Base-by-base conservation (phyloP, 2,797 vertebrate species). In the Coendou prehensilis region DNA sequence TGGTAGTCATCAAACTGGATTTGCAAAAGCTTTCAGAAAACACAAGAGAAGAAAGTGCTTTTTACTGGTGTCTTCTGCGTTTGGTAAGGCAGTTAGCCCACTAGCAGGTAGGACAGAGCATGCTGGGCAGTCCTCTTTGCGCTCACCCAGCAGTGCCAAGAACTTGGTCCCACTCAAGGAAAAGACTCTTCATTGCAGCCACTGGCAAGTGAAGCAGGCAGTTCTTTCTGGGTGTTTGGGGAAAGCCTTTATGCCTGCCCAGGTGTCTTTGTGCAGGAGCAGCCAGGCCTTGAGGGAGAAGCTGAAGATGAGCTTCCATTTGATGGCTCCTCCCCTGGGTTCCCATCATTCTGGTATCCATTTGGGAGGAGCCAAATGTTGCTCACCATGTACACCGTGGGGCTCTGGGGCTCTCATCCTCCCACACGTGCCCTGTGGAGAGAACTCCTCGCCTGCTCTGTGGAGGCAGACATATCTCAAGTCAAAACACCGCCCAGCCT, bases 81-180 rank as follows among this genome's bases (percentile, higher is more conserved):
- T 93, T 33, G 52, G 26, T 64, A 18, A 78, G 80, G 47, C 15
- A 22, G 54, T 93, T 37, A 0, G n/a, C 63, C 59, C 9, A 0
- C 17, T 15, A 14, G 26, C 92, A 59, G 79, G n/a, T 45, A 37
- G 33, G 30, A 17, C 71, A 75, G 37, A 33, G 56, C 37, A 59
- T 73, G 1, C 5, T 26, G 89, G 78, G 85, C 52, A n/a, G 0
- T 30, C n/a, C 33, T 61, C 82, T 85, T 59, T 73, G 63, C 71
- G 59, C 30, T 63, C 54, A 28, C 23, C 23, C 69, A 18, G 50
- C 86, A 92, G 76, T 82, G 96, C 91, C 93, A 96, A 94, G 91
- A 96, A 96, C 86, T 76, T 94, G 97, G 92, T 95, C 89, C 85
- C 82, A 26, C 94, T 83, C 47, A 93, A 96, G 97, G 95, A 91